A percentile compares a stretch with the other conserved stretches of the same genome.
Evolutionary conservation across 1,140 invertebrate species (phyloP).

Genomic region (Prorops nasuta): DNA sequence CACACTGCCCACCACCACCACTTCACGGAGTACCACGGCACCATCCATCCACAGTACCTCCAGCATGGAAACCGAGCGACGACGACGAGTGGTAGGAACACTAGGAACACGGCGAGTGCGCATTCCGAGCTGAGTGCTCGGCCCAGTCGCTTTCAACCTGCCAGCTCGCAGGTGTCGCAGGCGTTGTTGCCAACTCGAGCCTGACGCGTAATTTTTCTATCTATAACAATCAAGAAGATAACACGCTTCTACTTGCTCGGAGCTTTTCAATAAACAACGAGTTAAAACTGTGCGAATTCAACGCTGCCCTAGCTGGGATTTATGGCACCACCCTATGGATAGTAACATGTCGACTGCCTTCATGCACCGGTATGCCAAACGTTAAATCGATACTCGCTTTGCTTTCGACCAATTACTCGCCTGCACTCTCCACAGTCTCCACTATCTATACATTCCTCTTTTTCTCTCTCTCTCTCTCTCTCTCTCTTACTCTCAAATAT

Average conservation of each 20-base stretch:
- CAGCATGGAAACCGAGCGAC: slow-evolving; percentile 34
- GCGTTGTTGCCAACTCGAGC: no score
- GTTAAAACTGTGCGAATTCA: no score
- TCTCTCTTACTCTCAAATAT: slow-evolving; percentile 1
- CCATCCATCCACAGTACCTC: slow-evolving; percentile 7
- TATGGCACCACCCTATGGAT: slow-evolving; percentile 55
- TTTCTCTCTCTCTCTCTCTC: slow-evolving; percentile 4
- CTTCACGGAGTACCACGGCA: not conserved
- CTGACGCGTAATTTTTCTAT: no score
- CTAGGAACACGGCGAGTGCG: no score
- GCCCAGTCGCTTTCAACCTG: slow-evolving; percentile 33
- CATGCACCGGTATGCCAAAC: slow-evolving; percentile 41
- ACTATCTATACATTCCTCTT: no score
- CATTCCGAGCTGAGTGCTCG: slow-evolving; percentile 44
- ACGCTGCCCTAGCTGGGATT: no score
- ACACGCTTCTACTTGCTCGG: no score
- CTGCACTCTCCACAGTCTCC: not conserved
- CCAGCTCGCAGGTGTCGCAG: slow-evolving; percentile 23
- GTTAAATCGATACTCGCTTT: slow-evolving; percentile 25
- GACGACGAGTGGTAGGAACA: no score
- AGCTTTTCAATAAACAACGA: no score
- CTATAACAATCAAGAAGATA: no score
- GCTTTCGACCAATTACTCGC: no score
- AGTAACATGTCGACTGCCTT: slow-evolving; percentile 55
- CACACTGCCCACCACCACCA: slow-evolving; percentile 14